These are phyloP conservation scores for Hylaeus anthracinus DNA, from an alignment of 1,140 invertebrate species.

Conservation along the genomic window DNA sequence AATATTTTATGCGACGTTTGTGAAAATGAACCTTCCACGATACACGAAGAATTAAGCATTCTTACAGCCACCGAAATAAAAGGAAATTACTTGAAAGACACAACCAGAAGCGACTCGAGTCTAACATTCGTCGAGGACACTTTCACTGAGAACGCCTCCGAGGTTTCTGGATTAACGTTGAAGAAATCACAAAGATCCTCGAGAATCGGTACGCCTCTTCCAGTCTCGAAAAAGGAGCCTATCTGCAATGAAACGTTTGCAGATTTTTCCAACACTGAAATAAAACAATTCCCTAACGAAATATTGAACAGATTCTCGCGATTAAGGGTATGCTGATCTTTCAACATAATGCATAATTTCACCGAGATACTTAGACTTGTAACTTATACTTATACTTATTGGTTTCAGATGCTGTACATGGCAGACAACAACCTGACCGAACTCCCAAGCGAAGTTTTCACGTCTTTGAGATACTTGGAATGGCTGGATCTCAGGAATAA, in stretches of 20 bases:
- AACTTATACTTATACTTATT: background rate
- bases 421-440: slow-evolving; percentile 80
- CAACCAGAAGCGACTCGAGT: slow-evolving; percentile 12
- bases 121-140: slow-evolving; percentile 36
- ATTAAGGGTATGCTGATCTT: slow-evolving; percentile 58
- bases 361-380: too few species aligned
- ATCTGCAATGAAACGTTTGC: slow-evolving; percentile 56
- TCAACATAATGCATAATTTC: background rate
- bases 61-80: background rate
- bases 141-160: slow-evolving; percentile 44
- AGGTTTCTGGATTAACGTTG: slow-evolving; percentile 30
- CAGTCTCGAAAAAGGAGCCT: slow-evolving; percentile 29
- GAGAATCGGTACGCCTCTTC: background rate
- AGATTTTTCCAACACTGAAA: slow-evolving; percentile 55
- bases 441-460: slow-evolving; percentile 81
- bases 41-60: background rate
- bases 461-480: slow-evolving; percentile 76
- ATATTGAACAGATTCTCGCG: slow-evolving; percentile 52
- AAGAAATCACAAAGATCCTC: slow-evolving; percentile 32
- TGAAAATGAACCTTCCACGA: background rate
- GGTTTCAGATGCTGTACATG: slow-evolving; percentile 81
- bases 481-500: slow-evolving; percentile 84
- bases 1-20: background rate
- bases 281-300: slow-evolving; percentile 62
- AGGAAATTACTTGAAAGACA: background rate